Evolutionary conservation across 2,113 vertebrate species (phyloP).

Genomic region (Erythrocercus mccallii): DNA sequence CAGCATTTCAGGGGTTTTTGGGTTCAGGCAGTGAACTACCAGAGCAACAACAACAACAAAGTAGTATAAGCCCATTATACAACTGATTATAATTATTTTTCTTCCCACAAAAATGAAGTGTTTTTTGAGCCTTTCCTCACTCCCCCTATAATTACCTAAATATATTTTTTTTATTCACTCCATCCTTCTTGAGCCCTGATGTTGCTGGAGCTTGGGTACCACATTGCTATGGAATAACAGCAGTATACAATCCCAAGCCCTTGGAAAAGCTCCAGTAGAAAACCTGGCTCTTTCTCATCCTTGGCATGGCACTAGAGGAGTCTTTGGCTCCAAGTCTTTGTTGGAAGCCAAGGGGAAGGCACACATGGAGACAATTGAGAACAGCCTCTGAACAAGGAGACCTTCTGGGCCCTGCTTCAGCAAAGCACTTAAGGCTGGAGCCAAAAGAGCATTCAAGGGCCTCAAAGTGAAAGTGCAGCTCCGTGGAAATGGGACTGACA

Average conservation of each 20-base stretch:
- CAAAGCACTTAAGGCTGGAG: neutral
- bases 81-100: neutral
- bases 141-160: neutral
- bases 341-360: neutral
- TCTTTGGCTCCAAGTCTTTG: neutral
- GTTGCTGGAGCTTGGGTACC: neutral
- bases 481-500: neutral
- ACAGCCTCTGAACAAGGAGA: neutral
- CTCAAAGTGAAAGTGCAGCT: neutral
- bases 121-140: neutral
- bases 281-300: neutral
- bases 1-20: neutral
- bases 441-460: neutral
- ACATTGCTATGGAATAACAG: neutral
- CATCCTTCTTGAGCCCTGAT: fast-evolving
- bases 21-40: neutral
- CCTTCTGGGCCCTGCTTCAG: slow-evolving; percentile 1
- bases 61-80: neutral
- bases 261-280: neutral
- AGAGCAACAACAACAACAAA: neutral
- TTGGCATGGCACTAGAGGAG: neutral
- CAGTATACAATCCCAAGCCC: neutral
- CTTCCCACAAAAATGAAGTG: neutral
- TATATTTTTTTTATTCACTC: neutral
- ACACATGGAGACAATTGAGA: neutral